phyloP scores from a whole-genome alignment of 2,888 invertebrate genomes.

The Zootermopsis nevadensis region DNA sequence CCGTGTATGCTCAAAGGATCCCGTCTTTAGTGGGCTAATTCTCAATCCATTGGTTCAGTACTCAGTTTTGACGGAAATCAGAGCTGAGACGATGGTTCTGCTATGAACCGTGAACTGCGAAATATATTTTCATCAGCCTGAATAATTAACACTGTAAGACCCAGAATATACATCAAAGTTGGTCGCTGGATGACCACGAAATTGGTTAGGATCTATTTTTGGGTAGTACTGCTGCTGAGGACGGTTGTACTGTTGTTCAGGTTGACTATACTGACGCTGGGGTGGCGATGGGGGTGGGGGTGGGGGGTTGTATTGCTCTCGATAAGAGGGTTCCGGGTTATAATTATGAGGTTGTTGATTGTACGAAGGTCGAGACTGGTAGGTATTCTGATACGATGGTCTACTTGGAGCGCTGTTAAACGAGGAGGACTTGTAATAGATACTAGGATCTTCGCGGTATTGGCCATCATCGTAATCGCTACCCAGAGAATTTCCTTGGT shows the following conservation, averaged over 20 bases:
- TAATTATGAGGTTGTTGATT: constrained; percentile 43
- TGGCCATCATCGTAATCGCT: constrained; percentile 86
- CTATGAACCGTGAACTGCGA: background rate
- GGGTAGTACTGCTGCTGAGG: constrained; percentile 31
- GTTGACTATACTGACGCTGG: constrained; percentile 32
- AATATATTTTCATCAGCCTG: constrained; percentile 25
- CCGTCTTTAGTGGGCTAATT: background rate
- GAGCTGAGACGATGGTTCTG: too few relatives aligned
- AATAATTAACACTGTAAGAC: constrained; percentile 81
- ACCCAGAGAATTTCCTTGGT: constrained; percentile 61
- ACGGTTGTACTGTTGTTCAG: constrained; percentile 36
- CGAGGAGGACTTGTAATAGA: constrained; percentile 79
- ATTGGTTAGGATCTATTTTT: constrained; percentile 58
- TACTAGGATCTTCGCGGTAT: constrained; percentile 84
- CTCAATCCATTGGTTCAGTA: background rate
- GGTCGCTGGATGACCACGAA: constrained; percentile 76
- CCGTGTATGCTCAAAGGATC: background rate
- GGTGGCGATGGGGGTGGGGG: constrained; percentile 55
- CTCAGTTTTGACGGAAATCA: background rate
- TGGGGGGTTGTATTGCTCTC: constrained; percentile 55
- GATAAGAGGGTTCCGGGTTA: constrained; percentile 58
- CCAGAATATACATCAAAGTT: constrained; percentile 80
- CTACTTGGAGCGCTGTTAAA: constrained; percentile 57
- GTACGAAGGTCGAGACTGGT: constrained; percentile 56
- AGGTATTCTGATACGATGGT: constrained; percentile 36